Evolutionary conservation across 2,113 vertebrate species (phyloP), one percentile per base, ranked within the genome.

Genomic region (Limanda limanda): DNA sequence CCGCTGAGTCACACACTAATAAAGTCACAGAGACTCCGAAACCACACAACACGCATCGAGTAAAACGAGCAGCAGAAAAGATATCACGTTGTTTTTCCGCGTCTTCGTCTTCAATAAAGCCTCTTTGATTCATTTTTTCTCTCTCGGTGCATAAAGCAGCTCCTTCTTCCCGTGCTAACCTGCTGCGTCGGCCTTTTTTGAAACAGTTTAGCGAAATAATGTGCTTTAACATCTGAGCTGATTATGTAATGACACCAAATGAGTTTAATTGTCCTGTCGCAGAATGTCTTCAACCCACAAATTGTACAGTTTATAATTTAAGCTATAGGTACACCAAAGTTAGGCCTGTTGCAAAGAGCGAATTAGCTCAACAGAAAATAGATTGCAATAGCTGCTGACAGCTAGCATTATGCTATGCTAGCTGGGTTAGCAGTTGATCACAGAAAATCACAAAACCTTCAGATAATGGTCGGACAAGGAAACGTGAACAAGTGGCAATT

Each of bases 1-100:
- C 35, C 37, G 40, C 15, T 47, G 5, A 73, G 11, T 67, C 55
- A 71, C 69, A 65, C 65, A 6, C 23, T 45, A 58, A 57, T 48
- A 20, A 5, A 24, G 10, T 18, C 40, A 74, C 4, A 12, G 0
- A 56, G 65, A 66, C 52, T 55, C 18, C 3, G 6, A 31, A 68
- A 48, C 15, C 1, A 65, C 13, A 0, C 35, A 1, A 24, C 51
- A 24, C 21, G 52, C n/a, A 20, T 61, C n/a, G 25, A n/a, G 1
- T 8, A 25, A 62, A 59, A 55, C 2, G 5, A 60, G 42, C 66
- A 25, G 17, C 31, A 7, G 24, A 55, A 9, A 27, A 62, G 5
- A 23, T 4, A 11, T 35, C 9, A 25, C 2, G 25, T 47, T 54
- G 21, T 9, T 1, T 7, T 31, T 31, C 31, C 6, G 0, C 5